Conservation (phyloP, 2,113 vertebrate species). For the Embiotoca jacksoni region DNA sequence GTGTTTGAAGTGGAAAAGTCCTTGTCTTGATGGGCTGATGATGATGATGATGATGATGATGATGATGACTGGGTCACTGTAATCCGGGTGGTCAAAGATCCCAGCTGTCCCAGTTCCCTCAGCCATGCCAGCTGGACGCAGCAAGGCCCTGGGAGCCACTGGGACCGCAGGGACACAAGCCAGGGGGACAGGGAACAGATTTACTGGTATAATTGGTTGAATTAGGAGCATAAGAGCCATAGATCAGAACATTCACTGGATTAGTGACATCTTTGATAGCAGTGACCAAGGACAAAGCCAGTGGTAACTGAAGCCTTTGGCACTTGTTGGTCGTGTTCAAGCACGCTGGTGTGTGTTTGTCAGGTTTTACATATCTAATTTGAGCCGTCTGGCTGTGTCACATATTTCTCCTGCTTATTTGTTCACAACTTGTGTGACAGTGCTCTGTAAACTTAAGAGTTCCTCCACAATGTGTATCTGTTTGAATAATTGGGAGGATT, state of each 20-base stretch:
- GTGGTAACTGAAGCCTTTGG: slow-evolving; percentile 47
- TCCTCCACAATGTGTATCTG: slow-evolving; percentile 7
- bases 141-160: slow-evolving; percentile 53
- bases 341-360: slow-evolving; percentile 7
- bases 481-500: slow-evolving; percentile 15
- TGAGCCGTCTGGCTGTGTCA: slow-evolving; percentile 10
- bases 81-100: slow-evolving; percentile 74
- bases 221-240: slow-evolving; percentile 47
- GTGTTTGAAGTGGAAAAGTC: slow-evolving; percentile 63
- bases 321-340: background rate
- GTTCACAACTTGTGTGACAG: slow-evolving; percentile 25
- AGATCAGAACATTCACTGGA: slow-evolving; percentile 59
- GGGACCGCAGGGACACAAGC: slow-evolving; percentile 47
- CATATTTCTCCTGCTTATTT: slow-evolving; percentile 1
- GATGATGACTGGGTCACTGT: slow-evolving; percentile 60
- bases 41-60: slow-evolving; percentile 55
- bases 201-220: slow-evolving; percentile 47
- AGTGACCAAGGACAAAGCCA: slow-evolving; percentile 34
- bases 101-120: slow-evolving; percentile 70
- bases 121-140: slow-evolving; percentile 69
- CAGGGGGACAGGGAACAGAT: slow-evolving; percentile 40
- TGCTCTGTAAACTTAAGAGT: background rate
- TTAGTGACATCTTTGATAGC: slow-evolving; percentile 64
- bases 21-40: slow-evolving; percentile 68
- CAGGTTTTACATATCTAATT: slow-evolving; percentile 20